Conservation (phyloP, 1,140 invertebrate species). For the Epicauta chinensis region DNA sequence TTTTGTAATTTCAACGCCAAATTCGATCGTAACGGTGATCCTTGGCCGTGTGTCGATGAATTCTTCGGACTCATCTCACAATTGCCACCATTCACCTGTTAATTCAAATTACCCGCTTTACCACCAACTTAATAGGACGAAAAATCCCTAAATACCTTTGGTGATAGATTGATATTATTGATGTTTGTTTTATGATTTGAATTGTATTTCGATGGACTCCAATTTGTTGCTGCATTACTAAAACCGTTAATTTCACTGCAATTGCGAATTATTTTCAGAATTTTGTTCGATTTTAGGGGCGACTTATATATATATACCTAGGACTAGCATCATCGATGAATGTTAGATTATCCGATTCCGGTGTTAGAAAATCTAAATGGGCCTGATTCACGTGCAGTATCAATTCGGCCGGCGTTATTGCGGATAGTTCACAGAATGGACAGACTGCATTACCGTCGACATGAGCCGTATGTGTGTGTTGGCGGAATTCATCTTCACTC, state of each 20-base stretch:
- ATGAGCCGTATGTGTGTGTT: slow-evolving; percentile 69
- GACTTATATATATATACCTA: slow-evolving; percentile 53
- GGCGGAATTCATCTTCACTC: slow-evolving; percentile 70
- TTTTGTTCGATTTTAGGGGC: neutral
- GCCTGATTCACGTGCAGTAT: slow-evolving; percentile 71
- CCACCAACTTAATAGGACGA: neutral
- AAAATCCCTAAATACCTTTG: slow-evolving; percentile 34
- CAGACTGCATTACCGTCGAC: slow-evolving; percentile 69
- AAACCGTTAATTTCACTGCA: slow-evolving; percentile 31
- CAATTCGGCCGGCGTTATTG: slow-evolving; percentile 66
- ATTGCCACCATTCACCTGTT: slow-evolving; percentile 34
- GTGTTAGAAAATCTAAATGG: slow-evolving; percentile 72
- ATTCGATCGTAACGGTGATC: slow-evolving; percentile 56
- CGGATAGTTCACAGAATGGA: slow-evolving; percentile 73
- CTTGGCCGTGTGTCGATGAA: slow-evolving; percentile 48
- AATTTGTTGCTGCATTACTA: slow-evolving; percentile 30
- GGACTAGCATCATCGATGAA: slow-evolving; percentile 60
- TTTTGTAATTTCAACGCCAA: slow-evolving; percentile 57
- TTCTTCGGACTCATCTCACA: slow-evolving; percentile 36
- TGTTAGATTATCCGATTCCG: slow-evolving; percentile 54
- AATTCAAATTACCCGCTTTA: slow-evolving; percentile 9
- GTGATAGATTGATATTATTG: slow-evolving; percentile 39
- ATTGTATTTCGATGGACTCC: slow-evolving; percentile 23
- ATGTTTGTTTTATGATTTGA: slow-evolving; percentile 29
- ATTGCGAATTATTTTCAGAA: neutral